These are phyloP conservation scores for Cyprinodon brontotheroides DNA, from an alignment of 2,113 vertebrate species.

Conservation along the genomic window DNA sequence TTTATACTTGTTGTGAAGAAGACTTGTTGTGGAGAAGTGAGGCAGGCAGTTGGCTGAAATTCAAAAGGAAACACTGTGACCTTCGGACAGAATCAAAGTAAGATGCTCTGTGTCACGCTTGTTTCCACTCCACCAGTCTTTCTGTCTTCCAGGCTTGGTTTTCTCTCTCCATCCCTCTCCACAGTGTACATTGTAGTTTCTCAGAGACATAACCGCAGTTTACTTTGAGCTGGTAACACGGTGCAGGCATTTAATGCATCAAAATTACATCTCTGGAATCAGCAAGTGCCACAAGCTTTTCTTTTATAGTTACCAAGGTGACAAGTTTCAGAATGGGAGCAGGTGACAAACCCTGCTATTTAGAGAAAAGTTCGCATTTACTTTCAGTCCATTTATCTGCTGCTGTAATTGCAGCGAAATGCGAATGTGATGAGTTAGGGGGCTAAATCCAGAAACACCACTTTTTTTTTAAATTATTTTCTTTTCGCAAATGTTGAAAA, in stretches of 20 bases:
- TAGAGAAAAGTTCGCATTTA: neutral
- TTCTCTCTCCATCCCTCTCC: conserved; percentile 9
- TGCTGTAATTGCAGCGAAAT: too few relatives aligned
- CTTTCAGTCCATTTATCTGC: neutral
- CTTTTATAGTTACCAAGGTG: neutral
- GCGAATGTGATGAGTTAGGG: too few relatives aligned
- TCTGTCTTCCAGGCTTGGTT: conserved; percentile 31
- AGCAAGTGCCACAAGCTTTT: neutral
- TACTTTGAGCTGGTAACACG: neutral
- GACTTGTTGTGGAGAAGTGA: conserved; percentile 28
- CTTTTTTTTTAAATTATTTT: too few relatives aligned
- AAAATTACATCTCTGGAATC: neutral
- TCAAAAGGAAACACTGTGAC: conserved; percentile 65
- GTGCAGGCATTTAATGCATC: neutral
- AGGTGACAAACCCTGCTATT: neutral
- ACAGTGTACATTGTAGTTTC: neutral
- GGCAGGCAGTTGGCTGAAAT: conserved; percentile 54
- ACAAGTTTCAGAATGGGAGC: neutral
- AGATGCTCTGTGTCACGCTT: conserved; percentile 54
- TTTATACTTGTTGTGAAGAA: conserved; percentile 6
- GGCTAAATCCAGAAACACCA: too few relatives aligned
- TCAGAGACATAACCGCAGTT: neutral
- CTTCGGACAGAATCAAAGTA: conserved; percentile 65
- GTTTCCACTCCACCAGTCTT: conserved; percentile 34
- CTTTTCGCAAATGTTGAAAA: too few relatives aligned